Base-by-base conservation (phyloP, 2,888 invertebrate species). In the Cantharis lateralis region DNA sequence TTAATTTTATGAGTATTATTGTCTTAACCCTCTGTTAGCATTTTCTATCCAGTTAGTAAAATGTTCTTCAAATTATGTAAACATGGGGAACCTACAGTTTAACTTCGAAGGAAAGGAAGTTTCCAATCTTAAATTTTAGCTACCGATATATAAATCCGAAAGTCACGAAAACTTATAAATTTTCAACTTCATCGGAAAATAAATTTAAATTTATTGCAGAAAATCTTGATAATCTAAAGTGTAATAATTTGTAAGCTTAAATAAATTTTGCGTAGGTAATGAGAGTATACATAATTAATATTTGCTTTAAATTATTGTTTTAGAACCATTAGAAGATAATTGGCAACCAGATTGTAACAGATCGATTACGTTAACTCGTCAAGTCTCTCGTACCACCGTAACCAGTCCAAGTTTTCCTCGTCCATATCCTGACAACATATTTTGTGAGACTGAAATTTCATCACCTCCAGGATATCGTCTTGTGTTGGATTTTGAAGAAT, bases 401-500 rank as follows among this genome's bases (percentile, higher is more conserved):
- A 92, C 93, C 70, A 95, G 95, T 85, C 96, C 96, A 2, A 93
- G 93, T 62, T 96, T 94, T 87, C 96, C 96, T 0, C 90, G 92
- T 15, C 91, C 92, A 15, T 96, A 96, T 88, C 94, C 93, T 0
- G 93, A 94, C 84, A 94, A 94, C 85, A 91, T 93, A 63, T 91
- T 93, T 81, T 97, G 97, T 87, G 90, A 91, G 82, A 95, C 93
- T 82, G 91, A 91, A 78, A 90, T 97, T 70, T 89, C 89, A 4
- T 93, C 94, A 2, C 93, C 94, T 0, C 89, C 91, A 0, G 93
- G 93, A 15, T 93, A 92, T 84, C 91, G 93, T n/a, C 89, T 95
- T 68, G 90, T 92, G 1, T 87, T 95, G 66, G 93, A 94, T 82
- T 95, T 96, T 84, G 93, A 94, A 80, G 94, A 95, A 84, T 89